Base-by-base conservation (phyloP, 1,140 invertebrate species). In the Hyphantria cunea region DNA sequence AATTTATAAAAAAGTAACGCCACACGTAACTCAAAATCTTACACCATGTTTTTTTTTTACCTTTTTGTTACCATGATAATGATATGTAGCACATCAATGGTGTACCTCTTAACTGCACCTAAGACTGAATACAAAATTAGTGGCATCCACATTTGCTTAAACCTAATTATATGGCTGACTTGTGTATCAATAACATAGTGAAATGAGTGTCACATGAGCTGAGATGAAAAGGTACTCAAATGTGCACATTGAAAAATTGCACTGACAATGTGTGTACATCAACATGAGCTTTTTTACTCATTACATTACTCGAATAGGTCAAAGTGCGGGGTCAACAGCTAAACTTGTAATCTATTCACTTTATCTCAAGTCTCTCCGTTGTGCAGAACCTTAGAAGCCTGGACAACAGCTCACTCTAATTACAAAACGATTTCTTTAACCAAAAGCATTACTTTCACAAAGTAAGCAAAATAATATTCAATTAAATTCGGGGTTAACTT, bases 401-500 rank as follows among this genome's bases (percentile, higher is more conserved):
- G 17, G 2, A 25, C 5, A 25, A 25, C 17, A 25, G 2, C 17
- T 25, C 17, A 25, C 1, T 25, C 17, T 25, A 25, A 25, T 5
- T 25, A 25, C 17, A 25, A 5, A 25, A 25, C 5, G 5, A 25
- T 1, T 25, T 25, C 2, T 39, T 7, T 10, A 39, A 39, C 11
- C 7, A 12, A n/a, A n/a, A 44, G 41, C 41, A n/a, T n/a, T 13
- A 44, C 41, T 12, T 39, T 13, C 10, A 44, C 12, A 12, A 44
- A 12, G 41, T n/a, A 44, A 44, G 41, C 41, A 44, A 44, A n/a
- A 44, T 44, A 44, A 44, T 7, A 44, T 13, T n/a, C n/a, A 12
- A 44, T 9, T 37, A 4, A 37, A 10, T 7, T 37, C 34, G 2
- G 11, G 2, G 6, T 13, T 12, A 12, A 44, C 6, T 12, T 12